Evolutionary conservation across 2,113 vertebrate species (phyloP), one percentile per base, ranked within the genome.

Genomic region (Kryptolebias marmoratus): DNA sequence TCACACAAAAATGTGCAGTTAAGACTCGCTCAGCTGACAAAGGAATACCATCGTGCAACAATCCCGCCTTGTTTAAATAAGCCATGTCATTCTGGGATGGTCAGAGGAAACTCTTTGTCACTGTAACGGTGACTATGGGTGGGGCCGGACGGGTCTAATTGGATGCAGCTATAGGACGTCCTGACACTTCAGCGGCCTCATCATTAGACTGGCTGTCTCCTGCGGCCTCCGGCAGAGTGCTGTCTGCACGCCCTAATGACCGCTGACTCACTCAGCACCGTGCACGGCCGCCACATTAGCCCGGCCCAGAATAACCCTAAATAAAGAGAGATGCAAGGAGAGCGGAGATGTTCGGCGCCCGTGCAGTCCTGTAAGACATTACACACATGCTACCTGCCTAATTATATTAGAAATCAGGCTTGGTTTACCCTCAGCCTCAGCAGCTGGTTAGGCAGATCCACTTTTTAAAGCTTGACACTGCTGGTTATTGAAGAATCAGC

Each of bases 141-240:
- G 52, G 73, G 70, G 69, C 58, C 2, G 27, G n/a, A 54, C 0
- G 0, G 32, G 53, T 61, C 75, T 86, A 80, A 87, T 82, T 83
- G 84, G 82, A 82, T 54, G 71, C 77, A 77, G 76, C 68, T 71
- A 18, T 50, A 61, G 83, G 79, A 82, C 73, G 75, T 83, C 82
- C 77, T 80, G 83, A 76, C 63, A 42, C 80, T 85, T 83, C 71
- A 22, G 68, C 54, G 73, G 85, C 81, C 71, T 87, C 84, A 73
- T 86, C 87, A 85, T 85, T 84, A 92, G 88, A 92, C 88, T 85
- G 86, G 62, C 90, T 89, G 90, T 85, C 90, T 90, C 85, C 86
- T 89, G 78, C 69, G 88, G 87, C 81, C 89, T 82, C 83, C 42
- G 83, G 80, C 79, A 80, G 78, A 89, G 87, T 80, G 87, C 80